phyloP scores from a whole-genome alignment of 1,140 invertebrate species.

The Cheumatopsyche charites region DNA sequence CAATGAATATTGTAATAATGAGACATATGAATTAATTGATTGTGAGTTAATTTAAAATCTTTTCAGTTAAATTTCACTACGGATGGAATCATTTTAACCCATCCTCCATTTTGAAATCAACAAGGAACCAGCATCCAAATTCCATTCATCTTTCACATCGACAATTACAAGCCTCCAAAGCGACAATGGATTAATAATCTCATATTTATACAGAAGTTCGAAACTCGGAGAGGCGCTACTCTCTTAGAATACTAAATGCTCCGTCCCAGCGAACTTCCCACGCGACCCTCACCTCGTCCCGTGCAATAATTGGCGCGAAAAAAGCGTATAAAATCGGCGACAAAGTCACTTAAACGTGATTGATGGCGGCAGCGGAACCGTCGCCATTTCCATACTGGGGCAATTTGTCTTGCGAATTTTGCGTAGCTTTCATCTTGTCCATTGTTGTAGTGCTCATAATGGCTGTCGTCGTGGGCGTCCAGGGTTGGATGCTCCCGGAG shows the following conservation, averaged over 20 bases:
- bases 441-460: slow-evolving; percentile 39
- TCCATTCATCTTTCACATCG: too few relatives aligned
- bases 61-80: too few relatives aligned
- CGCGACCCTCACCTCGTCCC: not conserved
- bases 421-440: slow-evolving; percentile 41
- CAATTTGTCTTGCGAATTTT: slow-evolving; percentile 45
- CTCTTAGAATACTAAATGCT: too few relatives aligned
- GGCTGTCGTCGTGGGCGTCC: not conserved
- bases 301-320: not conserved
- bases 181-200: slow-evolving; percentile 16
- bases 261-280: not conserved
- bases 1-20: too few relatives aligned
- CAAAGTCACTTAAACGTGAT: slow-evolving; percentile 44
- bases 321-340: slow-evolving; percentile 20
- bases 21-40: too few relatives aligned
- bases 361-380: slow-evolving; percentile 37
- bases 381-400: slow-evolving; percentile 39
- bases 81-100: too few relatives aligned
- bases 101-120: too few relatives aligned
- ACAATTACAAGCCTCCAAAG: not conserved
- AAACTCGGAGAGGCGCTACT: not conserved
- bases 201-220: slow-evolving; percentile 7
- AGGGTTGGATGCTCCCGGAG: not conserved
- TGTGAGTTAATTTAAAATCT: too few relatives aligned
- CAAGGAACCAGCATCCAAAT: too few relatives aligned